Conservation (phyloP, 2,797 vertebrate genomes). For the Sphenopsis melanotis region DNA sequence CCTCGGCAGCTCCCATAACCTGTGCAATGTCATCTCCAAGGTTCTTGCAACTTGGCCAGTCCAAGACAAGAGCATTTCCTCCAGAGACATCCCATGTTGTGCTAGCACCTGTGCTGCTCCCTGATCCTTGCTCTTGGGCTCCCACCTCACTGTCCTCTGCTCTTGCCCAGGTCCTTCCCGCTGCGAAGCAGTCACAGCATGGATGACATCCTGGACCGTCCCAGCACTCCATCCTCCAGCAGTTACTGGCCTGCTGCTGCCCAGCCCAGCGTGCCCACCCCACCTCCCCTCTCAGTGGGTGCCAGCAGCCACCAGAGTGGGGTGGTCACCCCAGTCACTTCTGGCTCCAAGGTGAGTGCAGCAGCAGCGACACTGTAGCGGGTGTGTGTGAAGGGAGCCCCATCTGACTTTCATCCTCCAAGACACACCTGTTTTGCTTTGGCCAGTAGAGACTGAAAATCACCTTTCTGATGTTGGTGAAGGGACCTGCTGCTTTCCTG, state of each 20-base stretch:
- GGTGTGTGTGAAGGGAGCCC: not conserved
- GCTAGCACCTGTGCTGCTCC: not conserved
- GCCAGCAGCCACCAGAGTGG: constrained; percentile 59
- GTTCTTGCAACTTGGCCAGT: accelerated
- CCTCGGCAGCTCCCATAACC: not conserved
- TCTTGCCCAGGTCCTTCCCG: constrained; percentile 62
- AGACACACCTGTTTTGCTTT: not conserved
- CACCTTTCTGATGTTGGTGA: not conserved
- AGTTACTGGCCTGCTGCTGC: constrained; percentile 56
- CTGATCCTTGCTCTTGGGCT: not conserved
- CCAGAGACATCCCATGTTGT: not conserved
- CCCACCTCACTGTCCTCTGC: not conserved
- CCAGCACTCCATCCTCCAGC: constrained; percentile 26
- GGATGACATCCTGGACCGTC: constrained; percentile 82
- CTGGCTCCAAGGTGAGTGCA: constrained; percentile 61
- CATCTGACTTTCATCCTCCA: not conserved
- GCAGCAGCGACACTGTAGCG: not conserved
- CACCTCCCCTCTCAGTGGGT: not conserved
- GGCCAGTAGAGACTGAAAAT: not conserved
- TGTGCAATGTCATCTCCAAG: not conserved
- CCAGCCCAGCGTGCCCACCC: constrained; percentile 1
- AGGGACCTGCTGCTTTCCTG: not conserved
- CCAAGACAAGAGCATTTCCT: not conserved
- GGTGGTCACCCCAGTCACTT: not conserved
- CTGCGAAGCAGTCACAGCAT: constrained; percentile 85